These are phyloP conservation scores for Saturnia pavonia DNA, from an alignment of 2,888 invertebrate genomes.

Conservation along the genomic window DNA sequence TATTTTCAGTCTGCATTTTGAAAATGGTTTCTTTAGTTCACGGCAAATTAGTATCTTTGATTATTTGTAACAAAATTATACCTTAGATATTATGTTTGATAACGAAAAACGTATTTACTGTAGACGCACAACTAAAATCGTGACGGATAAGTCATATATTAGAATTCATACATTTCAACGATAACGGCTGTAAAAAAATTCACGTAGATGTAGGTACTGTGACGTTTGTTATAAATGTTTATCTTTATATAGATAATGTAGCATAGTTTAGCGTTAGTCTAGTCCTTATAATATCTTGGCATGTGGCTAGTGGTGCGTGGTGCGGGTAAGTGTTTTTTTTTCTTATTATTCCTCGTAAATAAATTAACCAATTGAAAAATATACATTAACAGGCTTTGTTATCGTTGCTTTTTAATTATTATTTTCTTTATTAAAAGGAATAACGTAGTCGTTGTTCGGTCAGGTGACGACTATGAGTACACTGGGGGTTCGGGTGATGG, in stretches of 20 bases:
- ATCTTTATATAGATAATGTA: neutral
- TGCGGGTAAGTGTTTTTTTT: slow-evolving; percentile 70
- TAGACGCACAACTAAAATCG: too few relatives aligned
- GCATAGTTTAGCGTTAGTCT: neutral
- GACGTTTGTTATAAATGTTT: neutral
- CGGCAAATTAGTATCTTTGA: neutral
- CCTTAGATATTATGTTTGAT: neutral
- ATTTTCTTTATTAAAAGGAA: neutral
- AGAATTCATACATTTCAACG: neutral
- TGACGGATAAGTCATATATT: neutral
- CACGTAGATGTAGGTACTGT: neutral
- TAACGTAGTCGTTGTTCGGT: slow-evolving; percentile 13
- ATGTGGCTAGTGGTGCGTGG: slow-evolving; percentile 69
- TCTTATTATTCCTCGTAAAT: slow-evolving; percentile 24
- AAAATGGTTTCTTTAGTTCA: neutral
- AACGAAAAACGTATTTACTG: neutral
- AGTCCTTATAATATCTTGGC: neutral
- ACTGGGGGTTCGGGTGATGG: slow-evolving; percentile 77
- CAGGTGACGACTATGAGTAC: slow-evolving; percentile 78
- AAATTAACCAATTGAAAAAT: neutral
- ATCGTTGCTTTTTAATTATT: slow-evolving; percentile 3
- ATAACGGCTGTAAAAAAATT: neutral
- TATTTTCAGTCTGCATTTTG: too few relatives aligned
- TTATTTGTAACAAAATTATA: too few relatives aligned
- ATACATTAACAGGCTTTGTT: neutral